phyloP scores from a whole-genome alignment of 2,797 vertebrate species.

The Cheirogaleus major region DNA sequence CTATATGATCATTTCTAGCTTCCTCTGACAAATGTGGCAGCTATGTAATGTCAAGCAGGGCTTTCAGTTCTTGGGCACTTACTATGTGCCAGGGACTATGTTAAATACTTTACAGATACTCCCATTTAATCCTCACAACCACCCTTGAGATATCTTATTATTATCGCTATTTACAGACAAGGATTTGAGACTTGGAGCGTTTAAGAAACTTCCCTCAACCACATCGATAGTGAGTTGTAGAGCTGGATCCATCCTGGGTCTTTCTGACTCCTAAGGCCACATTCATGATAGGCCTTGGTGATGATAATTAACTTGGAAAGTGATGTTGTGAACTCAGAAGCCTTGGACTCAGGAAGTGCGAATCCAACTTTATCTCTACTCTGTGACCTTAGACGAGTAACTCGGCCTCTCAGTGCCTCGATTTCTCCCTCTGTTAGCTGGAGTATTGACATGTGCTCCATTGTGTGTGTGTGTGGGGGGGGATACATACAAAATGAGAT shows the following conservation, averaged over 20 bases:
- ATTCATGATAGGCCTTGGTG: background rate
- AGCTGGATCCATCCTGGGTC: background rate
- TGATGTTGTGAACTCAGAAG: background rate
- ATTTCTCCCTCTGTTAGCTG: background rate
- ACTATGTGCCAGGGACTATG: background rate
- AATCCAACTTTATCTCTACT: background rate
- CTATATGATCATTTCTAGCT: background rate
- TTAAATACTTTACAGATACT: background rate
- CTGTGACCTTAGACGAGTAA: background rate
- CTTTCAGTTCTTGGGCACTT: background rate
- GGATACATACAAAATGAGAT: background rate
- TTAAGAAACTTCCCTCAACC: background rate
- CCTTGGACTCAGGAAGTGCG: background rate
- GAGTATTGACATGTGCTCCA: background rate
- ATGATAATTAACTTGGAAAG: background rate
- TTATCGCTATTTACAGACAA: background rate
- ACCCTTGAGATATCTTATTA: background rate
- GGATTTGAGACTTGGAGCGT: background rate
- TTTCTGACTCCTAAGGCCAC: background rate
- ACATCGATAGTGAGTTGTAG: background rate
- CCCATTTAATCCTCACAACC: background rate
- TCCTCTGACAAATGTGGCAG: background rate
- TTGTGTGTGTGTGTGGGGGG: background rate
- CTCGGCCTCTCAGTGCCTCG: background rate
- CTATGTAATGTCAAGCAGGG: background rate